Evolutionary conservation across 2,113 vertebrate genomes (phyloP).

Genomic region (Gambusia affinis): DNA sequence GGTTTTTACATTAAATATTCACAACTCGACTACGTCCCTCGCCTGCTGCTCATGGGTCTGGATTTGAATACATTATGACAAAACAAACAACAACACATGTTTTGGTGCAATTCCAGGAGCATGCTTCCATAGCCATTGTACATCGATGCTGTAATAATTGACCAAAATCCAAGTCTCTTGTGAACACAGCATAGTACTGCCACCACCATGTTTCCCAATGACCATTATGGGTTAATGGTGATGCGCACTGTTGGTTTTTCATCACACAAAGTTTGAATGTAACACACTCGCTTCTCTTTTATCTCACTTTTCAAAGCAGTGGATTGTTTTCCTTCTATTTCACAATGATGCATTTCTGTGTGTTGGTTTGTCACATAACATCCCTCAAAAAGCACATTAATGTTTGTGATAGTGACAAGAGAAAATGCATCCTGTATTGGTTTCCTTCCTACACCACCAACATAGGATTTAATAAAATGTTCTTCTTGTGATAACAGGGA

Average conservation of each 20-base stretch:
- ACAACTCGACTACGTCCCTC: no score
- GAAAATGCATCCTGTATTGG: neutral
- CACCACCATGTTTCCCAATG: no score
- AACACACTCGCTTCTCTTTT: neutral
- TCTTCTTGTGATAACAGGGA: slow-evolving; percentile 10
- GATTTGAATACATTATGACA: no score
- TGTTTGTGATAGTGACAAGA: neutral
- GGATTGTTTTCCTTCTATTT: neutral
- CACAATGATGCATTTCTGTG: neutral
- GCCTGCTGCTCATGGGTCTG: no score
- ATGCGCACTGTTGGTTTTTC: no score
- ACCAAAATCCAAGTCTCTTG: neutral
- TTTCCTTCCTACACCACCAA: slow-evolving; percentile 17
- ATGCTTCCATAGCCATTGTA: neutral
- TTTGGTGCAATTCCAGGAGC: neutral
- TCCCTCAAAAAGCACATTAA: neutral
- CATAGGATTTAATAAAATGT: neutral
- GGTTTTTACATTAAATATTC: no score
- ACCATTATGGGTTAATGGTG: no score
- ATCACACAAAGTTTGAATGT: neutral
- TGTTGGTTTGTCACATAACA: neutral
- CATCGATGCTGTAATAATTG: no score
- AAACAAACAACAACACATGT: no score
- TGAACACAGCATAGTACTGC: neutral
- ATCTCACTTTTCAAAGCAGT: neutral